These are phyloP conservation scores for Siniperca scherzeri DNA, from an alignment of 2,797 vertebrate genomes.

Conservation along the genomic window DNA sequence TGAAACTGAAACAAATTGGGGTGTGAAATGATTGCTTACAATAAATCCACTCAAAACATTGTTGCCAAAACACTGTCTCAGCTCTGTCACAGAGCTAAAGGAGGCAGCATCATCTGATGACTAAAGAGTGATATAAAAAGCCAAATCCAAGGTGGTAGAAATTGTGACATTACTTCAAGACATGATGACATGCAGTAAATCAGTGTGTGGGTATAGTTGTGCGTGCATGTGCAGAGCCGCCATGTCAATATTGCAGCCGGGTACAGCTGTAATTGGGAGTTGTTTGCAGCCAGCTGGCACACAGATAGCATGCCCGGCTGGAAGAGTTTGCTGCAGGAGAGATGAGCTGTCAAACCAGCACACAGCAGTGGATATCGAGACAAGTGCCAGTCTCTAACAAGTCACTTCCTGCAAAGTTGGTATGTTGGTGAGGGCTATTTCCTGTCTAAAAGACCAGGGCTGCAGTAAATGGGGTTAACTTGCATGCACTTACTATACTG, in stretches of 20 bases:
- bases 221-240: slow-evolving; percentile 21
- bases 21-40: slow-evolving; percentile 30
- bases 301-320: slow-evolving; percentile 33
- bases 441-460: slow-evolving; percentile 13
- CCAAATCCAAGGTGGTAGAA: not conserved
- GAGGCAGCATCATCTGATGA: not conserved
- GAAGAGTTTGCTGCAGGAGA: slow-evolving; percentile 61
- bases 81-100: not conserved
- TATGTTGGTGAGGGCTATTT: slow-evolving; percentile 18
- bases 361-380: slow-evolving; percentile 18
- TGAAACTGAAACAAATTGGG: slow-evolving; percentile 19
- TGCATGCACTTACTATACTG: slow-evolving; percentile 13
- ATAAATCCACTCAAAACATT: slow-evolving; percentile 13
- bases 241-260: slow-evolving; percentile 37
- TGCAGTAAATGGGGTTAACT: slow-evolving; percentile 20
- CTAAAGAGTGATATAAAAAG: slow-evolving; percentile 2
- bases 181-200: not conserved
- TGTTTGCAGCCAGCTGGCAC: slow-evolving; percentile 66
- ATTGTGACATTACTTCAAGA: not conserved
- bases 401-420: slow-evolving; percentile 39
- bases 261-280: slow-evolving; percentile 71
- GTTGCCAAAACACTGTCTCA: slow-evolving; percentile 21
- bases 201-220: slow-evolving; percentile 7
- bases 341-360: slow-evolving; percentile 63
- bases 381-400: slow-evolving; percentile 39